Evolutionary conservation across 2,888 invertebrate genomes (phyloP).

Genomic region (Phrixothrix hirtus): DNA sequence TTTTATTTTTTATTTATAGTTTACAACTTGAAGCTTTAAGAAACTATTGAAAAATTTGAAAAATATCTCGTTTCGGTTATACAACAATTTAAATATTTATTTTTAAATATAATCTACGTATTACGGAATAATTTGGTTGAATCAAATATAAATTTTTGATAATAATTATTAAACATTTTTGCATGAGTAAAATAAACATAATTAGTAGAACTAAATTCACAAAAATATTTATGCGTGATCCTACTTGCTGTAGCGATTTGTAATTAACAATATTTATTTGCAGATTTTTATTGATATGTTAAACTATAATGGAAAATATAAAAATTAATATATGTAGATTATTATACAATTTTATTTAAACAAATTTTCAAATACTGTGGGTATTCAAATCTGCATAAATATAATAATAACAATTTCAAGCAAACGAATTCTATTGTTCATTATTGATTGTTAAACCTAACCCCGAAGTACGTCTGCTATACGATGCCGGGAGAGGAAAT

Average conservation of each 20-base stretch:
- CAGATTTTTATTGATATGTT: too few species aligned
- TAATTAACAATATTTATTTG: too few species aligned
- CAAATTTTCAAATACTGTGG: neutral
- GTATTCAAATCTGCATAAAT: neutral
- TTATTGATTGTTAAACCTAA: conserved; percentile 26
- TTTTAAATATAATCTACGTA: neutral
- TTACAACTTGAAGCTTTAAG: neutral
- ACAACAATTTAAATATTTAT: neutral
- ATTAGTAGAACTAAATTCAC: neutral
- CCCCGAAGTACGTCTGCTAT: conserved; percentile 22
- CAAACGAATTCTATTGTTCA: conserved; percentile 20
- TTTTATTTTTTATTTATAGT: too few species aligned
- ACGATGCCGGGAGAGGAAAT: conserved; percentile 45
- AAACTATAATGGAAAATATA: too few species aligned
- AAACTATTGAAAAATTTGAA: neutral
- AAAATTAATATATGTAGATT: too few species aligned
- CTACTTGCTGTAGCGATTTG: too few species aligned
- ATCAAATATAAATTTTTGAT: neutral
- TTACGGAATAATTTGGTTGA: too few species aligned
- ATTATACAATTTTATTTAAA: too few species aligned
- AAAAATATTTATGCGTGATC: too few species aligned
- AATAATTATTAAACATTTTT: neutral
- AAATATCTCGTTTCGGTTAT: neutral
- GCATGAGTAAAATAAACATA: too few species aligned
- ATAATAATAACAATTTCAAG: conserved; percentile 2